Evolutionary conservation across 2,888 invertebrate species (phyloP).

Genomic region (Lampropteryx suffumata): DNA sequence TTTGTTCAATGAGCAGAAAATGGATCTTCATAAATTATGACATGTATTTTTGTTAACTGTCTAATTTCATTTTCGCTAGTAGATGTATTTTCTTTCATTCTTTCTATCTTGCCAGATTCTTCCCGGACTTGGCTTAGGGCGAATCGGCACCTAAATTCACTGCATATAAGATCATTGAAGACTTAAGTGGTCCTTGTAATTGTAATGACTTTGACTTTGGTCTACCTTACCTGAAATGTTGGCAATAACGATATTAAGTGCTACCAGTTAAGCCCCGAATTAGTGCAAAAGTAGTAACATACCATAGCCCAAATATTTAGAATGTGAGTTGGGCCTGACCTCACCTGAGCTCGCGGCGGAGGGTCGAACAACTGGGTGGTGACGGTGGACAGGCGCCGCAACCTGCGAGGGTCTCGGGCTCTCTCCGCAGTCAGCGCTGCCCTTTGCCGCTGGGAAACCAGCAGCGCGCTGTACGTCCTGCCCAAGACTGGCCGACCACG

Average conservation of each 20-base stretch:
- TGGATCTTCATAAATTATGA: too few relatives aligned
- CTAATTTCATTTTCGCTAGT: too few relatives aligned
- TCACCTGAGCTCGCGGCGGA: constrained; percentile 76
- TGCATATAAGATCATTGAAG: too few relatives aligned
- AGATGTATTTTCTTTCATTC: too few relatives aligned
- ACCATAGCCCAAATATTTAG: constrained; percentile 18
- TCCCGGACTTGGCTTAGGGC: too few relatives aligned
- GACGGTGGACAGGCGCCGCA: constrained; percentile 67
- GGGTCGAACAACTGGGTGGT: constrained; percentile 69
- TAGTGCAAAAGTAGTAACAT: not conserved
- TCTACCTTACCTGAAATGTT: too few relatives aligned
- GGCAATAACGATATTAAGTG: not conserved
- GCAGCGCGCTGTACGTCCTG: constrained; percentile 53
- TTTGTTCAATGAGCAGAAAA: too few relatives aligned
- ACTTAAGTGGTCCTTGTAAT: too few relatives aligned
- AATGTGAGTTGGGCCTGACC: constrained; percentile 54
- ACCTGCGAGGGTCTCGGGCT: constrained; percentile 50
- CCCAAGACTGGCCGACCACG: constrained; percentile 60
- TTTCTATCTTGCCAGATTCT: too few relatives aligned
- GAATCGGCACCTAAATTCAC: too few relatives aligned
- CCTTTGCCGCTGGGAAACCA: constrained; percentile 47
- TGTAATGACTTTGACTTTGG: too few relatives aligned
- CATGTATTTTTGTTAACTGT: too few relatives aligned
- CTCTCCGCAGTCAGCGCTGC: constrained; percentile 36
- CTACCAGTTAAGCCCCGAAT: not conserved